A percentile compares a stretch with the other conserved stretches of the same genome.
Conservation (phyloP, 2,113 vertebrate species). For the Anhinga rufa region DNA sequence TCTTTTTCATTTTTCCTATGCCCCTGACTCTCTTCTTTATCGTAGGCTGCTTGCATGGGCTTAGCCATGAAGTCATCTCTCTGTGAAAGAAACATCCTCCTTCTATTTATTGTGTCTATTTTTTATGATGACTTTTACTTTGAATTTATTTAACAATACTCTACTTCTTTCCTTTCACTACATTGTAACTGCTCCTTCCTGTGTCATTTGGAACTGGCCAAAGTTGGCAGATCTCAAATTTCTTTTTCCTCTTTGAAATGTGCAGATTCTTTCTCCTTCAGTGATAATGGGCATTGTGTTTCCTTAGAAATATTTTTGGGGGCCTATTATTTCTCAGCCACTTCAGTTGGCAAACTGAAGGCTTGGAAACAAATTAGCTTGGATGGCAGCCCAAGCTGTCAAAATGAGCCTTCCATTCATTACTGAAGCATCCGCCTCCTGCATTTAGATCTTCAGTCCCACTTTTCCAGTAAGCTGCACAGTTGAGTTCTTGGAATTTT, state of each 20-base stretch:
- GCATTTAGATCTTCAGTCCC: slow-evolving; percentile 28
- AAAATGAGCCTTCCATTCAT: slow-evolving; percentile 56
- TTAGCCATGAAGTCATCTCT: background rate
- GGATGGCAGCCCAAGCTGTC: slow-evolving; percentile 64
- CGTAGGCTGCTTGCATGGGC: background rate
- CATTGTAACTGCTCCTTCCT: slow-evolving; percentile 29
- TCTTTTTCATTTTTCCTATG: background rate
- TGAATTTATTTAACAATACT: slow-evolving; percentile 9
- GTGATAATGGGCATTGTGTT: slow-evolving; percentile 59
- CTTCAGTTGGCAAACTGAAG: slow-evolving; percentile 65
- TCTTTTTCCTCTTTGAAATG: slow-evolving; percentile 58
- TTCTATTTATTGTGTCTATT: background rate
- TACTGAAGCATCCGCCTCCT: slow-evolving; percentile 51
- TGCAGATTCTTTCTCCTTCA: slow-evolving; percentile 48
- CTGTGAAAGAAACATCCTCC: background rate
- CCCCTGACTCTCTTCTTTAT: background rate
- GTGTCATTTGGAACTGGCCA: slow-evolving; percentile 43
- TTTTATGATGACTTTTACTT: background rate
- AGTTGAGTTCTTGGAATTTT: slow-evolving; percentile 26
- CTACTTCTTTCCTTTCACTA: slow-evolving; percentile 4
- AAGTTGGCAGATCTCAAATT: slow-evolving; percentile 64
- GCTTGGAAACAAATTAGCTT: slow-evolving; percentile 67
- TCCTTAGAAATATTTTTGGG: slow-evolving; percentile 71
- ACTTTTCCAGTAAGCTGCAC: slow-evolving; percentile 45
- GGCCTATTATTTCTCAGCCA: slow-evolving; percentile 65